A percentile compares a stretch with the other conserved stretches of the same genome.
phyloP scores from a whole-genome alignment of 2,888 invertebrate species.

The Hyposoter didymator region DNA sequence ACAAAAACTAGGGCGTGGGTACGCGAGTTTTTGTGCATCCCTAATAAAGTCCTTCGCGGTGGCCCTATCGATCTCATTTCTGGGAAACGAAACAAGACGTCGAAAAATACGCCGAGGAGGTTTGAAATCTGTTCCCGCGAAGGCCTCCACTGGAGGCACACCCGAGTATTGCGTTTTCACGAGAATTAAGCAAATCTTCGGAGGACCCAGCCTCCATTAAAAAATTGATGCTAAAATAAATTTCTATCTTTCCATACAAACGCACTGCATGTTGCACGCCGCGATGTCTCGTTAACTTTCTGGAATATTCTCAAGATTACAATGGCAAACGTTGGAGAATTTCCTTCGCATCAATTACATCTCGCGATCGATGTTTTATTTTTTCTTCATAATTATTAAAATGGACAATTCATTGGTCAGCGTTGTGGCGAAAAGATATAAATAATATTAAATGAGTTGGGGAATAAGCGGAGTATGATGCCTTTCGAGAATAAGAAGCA shows the following conservation, averaged over 20 bases:
- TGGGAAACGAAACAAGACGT: slow-evolving; percentile 39
- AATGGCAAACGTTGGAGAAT: not conserved
- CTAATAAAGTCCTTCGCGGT: not conserved
- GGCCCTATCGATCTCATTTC: slow-evolving; percentile 6
- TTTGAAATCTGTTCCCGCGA: no score
- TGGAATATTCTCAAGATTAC: not conserved
- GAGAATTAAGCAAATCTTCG: no score
- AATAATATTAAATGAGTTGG: not conserved
- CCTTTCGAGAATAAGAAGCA: not conserved
- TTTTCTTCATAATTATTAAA: not conserved
- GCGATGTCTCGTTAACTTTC: not conserved
- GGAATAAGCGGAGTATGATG: not conserved
- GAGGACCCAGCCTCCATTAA: no score
- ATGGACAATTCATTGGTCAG: not conserved
- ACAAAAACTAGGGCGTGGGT: not conserved
- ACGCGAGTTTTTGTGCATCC: not conserved
- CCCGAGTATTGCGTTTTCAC: no score
- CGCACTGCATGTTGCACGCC: not conserved
- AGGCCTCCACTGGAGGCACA: no score
- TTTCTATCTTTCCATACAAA: not conserved
- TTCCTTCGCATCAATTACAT: not conserved
- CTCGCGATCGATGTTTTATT: not conserved
- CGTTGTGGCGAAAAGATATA: not conserved
- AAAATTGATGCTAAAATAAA: no score
- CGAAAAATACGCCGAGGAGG: slow-evolving; percentile 23